Evolutionary conservation across 92 coral and sea anemone genomes (phyloP).

Genomic region (Palythoa caribaeorum): DNA sequence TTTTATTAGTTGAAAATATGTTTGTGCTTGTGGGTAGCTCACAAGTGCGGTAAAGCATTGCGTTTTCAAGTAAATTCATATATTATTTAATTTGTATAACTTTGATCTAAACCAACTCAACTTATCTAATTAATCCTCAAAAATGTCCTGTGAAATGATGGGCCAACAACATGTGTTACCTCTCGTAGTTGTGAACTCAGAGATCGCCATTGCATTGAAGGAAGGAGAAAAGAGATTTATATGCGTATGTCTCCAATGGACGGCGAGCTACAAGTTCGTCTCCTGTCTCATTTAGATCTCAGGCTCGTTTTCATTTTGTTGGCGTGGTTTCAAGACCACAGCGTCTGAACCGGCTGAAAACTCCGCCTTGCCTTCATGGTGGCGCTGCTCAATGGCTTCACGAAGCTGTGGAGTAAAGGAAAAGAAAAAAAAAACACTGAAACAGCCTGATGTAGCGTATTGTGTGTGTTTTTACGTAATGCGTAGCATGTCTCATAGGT

Average conservation of each 20-base stretch:
- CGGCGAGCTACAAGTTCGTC: not conserved
- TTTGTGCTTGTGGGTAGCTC: too few species aligned
- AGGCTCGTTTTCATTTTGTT: not conserved
- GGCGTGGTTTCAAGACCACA: conserved; percentile 26
- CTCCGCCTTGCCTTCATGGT: conserved; percentile 37
- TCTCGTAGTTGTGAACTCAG: too few species aligned
- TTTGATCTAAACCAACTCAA: not conserved
- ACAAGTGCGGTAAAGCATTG: too few species aligned
- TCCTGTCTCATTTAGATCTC: not conserved
- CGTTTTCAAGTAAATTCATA: too few species aligned
- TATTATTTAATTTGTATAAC: too few species aligned
- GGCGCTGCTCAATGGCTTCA: conserved; percentile 49
- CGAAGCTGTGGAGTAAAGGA: not conserved
- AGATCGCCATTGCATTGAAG: not conserved
- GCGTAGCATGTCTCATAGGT: too few species aligned
- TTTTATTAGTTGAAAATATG: too few species aligned
- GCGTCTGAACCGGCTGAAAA: conserved; percentile 24
- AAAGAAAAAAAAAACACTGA: not conserved
- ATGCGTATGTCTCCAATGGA: not conserved
- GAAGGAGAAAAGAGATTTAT: not conserved
- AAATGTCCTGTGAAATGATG: not conserved
- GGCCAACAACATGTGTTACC: not conserved
- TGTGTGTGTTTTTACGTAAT: too few species aligned
- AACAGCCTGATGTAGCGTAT: not conserved
- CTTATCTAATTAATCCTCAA: not conserved